A percentile compares a stretch with the other conserved stretches of the same genome.
phyloP scores from a whole-genome alignment of 2,888 invertebrate species.

The Cetonia aurata region DNA sequence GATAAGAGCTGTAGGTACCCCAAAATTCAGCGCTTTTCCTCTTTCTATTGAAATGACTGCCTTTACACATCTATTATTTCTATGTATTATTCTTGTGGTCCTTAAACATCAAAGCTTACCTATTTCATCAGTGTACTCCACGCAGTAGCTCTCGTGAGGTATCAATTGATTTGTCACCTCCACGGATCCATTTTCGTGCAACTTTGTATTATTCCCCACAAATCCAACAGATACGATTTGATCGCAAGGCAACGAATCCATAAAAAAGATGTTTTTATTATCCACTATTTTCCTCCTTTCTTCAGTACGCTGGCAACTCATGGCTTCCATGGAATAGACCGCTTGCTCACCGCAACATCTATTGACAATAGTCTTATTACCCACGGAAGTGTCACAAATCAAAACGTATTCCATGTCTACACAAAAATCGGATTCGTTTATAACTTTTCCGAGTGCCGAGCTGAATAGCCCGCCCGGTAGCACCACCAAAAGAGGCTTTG shows the following conservation, averaged over 20 bases:
- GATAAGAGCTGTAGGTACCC: no score
- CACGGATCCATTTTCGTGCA: constrained; percentile 29
- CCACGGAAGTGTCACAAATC: constrained; percentile 18
- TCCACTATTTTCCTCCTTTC: constrained; percentile 2
- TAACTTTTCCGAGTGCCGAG: neutral
- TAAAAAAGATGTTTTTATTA: constrained; percentile 15
- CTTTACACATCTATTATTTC: no score
- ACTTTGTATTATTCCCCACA: constrained; percentile 8
- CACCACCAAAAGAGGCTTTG: neutral
- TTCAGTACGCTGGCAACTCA: constrained; percentile 6
- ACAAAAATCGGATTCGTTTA: constrained; percentile 13
- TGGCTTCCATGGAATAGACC: constrained; percentile 29
- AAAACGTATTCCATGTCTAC: constrained; percentile 32
- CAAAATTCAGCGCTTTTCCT: no score
- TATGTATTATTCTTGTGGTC: no score
- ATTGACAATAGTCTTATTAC: constrained; percentile 37
- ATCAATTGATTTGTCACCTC: constrained; percentile 17
- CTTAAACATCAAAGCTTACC: constrained; percentile 10
- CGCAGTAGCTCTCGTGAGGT: constrained; percentile 25
- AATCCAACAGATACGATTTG: constrained; percentile 18
- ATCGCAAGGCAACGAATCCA: constrained; percentile 24
- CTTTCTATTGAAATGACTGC: no score
- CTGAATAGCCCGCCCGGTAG: constrained; percentile 1
- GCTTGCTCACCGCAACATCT: constrained; percentile 35
- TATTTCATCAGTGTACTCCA: constrained; percentile 27